Base-by-base conservation (phyloP, 2,888 invertebrate species). In the Zootermopsis nevadensis region DNA sequence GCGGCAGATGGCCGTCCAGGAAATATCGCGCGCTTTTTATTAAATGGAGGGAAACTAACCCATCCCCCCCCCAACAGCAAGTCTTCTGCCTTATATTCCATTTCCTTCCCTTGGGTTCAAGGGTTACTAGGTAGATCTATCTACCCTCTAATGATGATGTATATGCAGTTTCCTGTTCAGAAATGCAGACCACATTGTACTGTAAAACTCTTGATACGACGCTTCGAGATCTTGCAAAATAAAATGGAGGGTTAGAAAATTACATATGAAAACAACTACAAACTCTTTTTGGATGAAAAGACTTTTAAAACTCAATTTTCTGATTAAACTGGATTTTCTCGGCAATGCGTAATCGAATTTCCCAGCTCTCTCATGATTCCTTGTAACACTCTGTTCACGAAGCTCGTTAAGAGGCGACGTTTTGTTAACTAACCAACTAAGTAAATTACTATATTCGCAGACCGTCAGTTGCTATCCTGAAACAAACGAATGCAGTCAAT, bases 11-110 rank as follows among this genome's bases (percentile, higher is more conserved):
- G 74, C n/a, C n/a, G 74, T 42, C n/a, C 33, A 38, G 74, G 69
- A 33, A 22, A 74, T 74, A 74, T 31, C 74, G n/a, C n/a, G 74
- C 24, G 74, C 74, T 74, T 74, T 74, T 74, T 74, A 74, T 74
- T 74, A 74, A 74, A 74, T 74, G 74, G 35, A 69, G 33, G 38
- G 27, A 60, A 7, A 27, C 6, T 10, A 27, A 8, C 60, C 60
- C 48, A 48, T 48, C 48, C n/a, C n/a, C 60, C 27, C 60, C 7
- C 60, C n/a, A 42, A 42, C 48, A 15, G 3, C 48, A 15, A 19
- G 19, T 19, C 48, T 60, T 27, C 33, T 74, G n/a, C 38, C 74
- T 42, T 42, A 38, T 74, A 74, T 74, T 38, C 42, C 42, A 27
- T 74, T 72, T 74, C 38, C 74, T 74, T 24, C n/a, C 35, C 1